Percentiles rank a stretch among this genome's conserved stretches.
phyloP scores from a whole-genome alignment of 2,888 invertebrate genomes.

The Andrena haemorrhoa region DNA sequence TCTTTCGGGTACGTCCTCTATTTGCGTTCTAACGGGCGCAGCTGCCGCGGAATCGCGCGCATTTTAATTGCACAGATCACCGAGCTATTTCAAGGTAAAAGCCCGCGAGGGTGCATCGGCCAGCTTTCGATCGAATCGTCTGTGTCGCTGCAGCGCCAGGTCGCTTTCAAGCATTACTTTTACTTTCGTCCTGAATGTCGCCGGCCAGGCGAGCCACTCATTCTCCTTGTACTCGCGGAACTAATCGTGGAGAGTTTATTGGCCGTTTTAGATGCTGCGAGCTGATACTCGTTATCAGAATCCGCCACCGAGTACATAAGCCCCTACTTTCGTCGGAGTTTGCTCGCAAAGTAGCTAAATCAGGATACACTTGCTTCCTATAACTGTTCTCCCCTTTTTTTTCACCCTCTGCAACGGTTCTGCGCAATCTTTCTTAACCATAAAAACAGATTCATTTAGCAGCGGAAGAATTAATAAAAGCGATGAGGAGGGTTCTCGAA shows the following conservation, averaged over 20 bases:
- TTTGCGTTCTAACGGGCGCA: conserved; percentile 55
- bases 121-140: conserved; percentile 21
- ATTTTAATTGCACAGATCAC: conserved; percentile 73
- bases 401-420: no score
- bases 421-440: no score
- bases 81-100: conserved; percentile 74
- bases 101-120: conserved; percentile 24
- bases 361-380: no score
- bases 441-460: no score
- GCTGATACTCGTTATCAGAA: no score
- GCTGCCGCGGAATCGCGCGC: conserved; percentile 68
- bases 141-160: conserved; percentile 35
- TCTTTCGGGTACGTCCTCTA: conserved; percentile 49
- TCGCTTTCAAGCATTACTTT: conserved; percentile 23
- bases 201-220: neutral
- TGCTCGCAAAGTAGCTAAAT: no score
- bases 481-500: neutral
- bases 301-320: no score
- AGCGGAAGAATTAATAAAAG: neutral
- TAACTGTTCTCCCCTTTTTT: no score
- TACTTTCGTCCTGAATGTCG: neutral
- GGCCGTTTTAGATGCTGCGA: no score
- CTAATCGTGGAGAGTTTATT: no score
- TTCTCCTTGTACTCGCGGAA: no score
- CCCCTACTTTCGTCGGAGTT: no score